Conservation (phyloP, 2,797 vertebrate species). For the Nyctalus aviator region DNA sequence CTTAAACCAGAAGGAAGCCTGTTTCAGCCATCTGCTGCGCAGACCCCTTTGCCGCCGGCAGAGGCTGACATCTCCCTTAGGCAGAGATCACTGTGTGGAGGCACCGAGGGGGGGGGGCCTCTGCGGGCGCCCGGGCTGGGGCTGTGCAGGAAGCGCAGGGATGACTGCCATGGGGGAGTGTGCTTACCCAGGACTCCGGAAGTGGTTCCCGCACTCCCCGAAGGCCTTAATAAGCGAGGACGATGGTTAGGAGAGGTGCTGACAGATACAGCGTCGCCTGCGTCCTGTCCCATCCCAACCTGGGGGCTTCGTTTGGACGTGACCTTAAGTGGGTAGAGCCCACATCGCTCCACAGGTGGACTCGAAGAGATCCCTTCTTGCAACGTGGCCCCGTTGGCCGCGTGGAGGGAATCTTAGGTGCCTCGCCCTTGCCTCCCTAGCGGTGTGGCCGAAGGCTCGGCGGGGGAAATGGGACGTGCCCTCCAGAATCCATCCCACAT, state of each 20-base stretch:
- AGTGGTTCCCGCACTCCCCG: not conserved
- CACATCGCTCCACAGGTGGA: not conserved
- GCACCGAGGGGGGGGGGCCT: not conserved
- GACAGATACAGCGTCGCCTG: not conserved
- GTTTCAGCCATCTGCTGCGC: not conserved
- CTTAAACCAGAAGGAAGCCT: conserved; percentile 53
- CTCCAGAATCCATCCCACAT: not conserved
- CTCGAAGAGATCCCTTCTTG: not conserved
- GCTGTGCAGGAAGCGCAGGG: not conserved
- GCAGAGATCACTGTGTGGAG: not conserved
- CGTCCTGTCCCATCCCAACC: not conserved
- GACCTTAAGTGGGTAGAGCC: not conserved
- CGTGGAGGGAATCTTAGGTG: not conserved
- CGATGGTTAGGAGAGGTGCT: not conserved
- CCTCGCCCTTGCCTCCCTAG: not conserved
- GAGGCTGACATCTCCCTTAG: not conserved
- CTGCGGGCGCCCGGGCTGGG: not conserved
- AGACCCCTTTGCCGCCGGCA: not conserved
- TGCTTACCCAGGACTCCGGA: not conserved
- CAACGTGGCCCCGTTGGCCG: not conserved
- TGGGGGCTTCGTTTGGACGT: not conserved
- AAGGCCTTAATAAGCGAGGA: not conserved
- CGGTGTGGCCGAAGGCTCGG: rapidly evolving
- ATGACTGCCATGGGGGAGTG: not conserved
- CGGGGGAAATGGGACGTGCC: not conserved